phyloP scores from a whole-genome alignment of 2,113 vertebrate genomes.

The Hystrix cristata region DNA sequence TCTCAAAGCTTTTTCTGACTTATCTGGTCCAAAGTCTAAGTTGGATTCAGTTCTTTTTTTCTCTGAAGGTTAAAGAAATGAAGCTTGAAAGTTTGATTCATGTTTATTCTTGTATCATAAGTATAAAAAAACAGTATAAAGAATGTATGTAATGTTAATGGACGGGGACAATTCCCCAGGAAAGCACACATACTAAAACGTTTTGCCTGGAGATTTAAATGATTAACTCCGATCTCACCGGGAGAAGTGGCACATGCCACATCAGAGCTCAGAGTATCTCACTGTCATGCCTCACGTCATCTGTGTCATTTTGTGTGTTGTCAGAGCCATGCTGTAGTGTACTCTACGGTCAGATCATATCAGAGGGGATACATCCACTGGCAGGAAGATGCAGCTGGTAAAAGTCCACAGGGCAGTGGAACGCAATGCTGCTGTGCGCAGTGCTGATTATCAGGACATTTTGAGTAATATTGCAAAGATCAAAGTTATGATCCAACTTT shows the following conservation, averaged over 20 bases:
- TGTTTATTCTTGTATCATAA: background rate
- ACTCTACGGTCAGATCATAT: no score
- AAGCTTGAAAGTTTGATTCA: background rate
- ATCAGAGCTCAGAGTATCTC: background rate
- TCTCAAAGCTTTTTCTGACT: conserved; percentile 33
- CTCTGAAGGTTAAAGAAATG: background rate
- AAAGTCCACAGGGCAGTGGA: background rate
- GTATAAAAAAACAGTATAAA: background rate
- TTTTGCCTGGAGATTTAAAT: conserved; percentile 37
- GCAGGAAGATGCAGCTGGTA: background rate
- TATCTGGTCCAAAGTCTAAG: background rate
- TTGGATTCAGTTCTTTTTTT: background rate
- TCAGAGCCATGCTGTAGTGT: background rate
- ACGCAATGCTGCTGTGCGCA: background rate
- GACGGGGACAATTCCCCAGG: background rate
- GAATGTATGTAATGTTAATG: background rate
- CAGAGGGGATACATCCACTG: accelerated
- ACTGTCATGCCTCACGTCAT: background rate
- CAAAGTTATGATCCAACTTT: conserved; percentile 32
- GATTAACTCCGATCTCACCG: background rate
- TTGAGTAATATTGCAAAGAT: background rate
- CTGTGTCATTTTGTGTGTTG: background rate
- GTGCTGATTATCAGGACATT: background rate
- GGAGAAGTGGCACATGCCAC: conserved; percentile 29
- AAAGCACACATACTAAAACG: background rate